A percentile compares a stretch with the other conserved stretches of the same genome.
phyloP scores from a whole-genome alignment of 2,797 vertebrate genomes.

The Cheirogaleus major region DNA sequence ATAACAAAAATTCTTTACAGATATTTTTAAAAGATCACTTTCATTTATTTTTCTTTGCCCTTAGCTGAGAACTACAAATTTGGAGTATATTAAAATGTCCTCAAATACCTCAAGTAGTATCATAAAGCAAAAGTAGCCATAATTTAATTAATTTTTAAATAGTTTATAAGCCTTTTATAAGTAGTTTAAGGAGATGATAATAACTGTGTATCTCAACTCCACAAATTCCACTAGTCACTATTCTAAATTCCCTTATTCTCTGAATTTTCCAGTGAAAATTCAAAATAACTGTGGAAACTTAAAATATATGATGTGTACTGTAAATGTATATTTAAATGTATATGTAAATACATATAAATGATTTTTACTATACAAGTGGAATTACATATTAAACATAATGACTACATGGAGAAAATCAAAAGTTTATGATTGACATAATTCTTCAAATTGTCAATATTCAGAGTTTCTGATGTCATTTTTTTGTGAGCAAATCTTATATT shows the following conservation, averaged over 20 bases:
- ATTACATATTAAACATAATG: not conserved
- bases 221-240: not conserved
- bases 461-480: not conserved
- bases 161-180: not conserved
- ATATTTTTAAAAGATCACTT: conserved; percentile 1
- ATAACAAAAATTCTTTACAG: no score
- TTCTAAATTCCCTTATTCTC: not conserved
- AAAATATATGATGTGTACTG: not conserved
- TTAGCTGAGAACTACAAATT: not conserved
- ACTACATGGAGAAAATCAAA: not conserved
- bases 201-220: not conserved
- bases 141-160: not conserved
- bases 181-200: not conserved
- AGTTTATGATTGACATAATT: not conserved
- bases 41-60: not conserved
- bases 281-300: not conserved
- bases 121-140: not conserved
- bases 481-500: not conserved
- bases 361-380: not conserved
- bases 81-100: not conserved
- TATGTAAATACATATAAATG: not conserved
- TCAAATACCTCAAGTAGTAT: not conserved
- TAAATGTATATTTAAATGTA: not conserved
- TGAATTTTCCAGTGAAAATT: not conserved
- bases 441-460: not conserved